Percentiles rank a stretch among this genome's conserved stretches.
These are phyloP conservation scores for Cyprinella venusta DNA, from an alignment of 2,797 vertebrate species.

Conservation along the genomic window DNA sequence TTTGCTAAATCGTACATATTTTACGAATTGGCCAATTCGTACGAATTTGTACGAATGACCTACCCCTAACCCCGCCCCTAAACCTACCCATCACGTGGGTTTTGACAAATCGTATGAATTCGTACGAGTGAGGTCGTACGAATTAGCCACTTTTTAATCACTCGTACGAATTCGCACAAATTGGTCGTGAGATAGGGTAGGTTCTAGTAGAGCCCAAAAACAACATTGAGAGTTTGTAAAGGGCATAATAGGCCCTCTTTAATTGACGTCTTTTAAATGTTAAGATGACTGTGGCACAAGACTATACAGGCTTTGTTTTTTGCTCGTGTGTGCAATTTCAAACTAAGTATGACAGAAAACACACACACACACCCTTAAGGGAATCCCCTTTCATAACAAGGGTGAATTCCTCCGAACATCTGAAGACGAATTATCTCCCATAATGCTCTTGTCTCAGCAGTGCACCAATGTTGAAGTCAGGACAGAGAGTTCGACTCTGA, in stretches of 20 bases:
- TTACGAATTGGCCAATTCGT: too few relatives aligned
- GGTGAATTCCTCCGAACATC: not conserved
- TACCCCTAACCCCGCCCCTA: too few relatives aligned
- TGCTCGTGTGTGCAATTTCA: not conserved
- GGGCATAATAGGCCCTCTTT: not conserved
- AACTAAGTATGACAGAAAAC: too few relatives aligned
- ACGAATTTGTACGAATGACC: too few relatives aligned
- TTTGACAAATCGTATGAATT: too few relatives aligned
- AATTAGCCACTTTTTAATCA: too few relatives aligned
- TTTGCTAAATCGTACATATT: too few relatives aligned
- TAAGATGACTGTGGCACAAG: not conserved
- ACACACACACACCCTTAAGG: conserved; percentile 10
- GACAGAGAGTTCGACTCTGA: conserved; percentile 26
- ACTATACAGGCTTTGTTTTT: not conserved
- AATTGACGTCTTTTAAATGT: not conserved
- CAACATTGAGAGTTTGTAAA: not conserved
- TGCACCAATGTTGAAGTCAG: not conserved
- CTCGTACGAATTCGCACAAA: too few relatives aligned
- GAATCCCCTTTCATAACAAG: conserved; percentile 17
- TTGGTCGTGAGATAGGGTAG: too few relatives aligned
- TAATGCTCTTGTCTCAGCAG: not conserved
- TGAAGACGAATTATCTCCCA: conserved; percentile 18
- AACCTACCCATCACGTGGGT: too few relatives aligned
- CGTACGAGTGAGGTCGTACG: too few relatives aligned
- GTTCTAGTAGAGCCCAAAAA: not conserved